A percentile compares a stretch with the other conserved stretches of the same genome.
These are phyloP conservation scores for Eulimnadia texana DNA, from an alignment of 1,140 invertebrate species.

Conservation along the genomic window DNA sequence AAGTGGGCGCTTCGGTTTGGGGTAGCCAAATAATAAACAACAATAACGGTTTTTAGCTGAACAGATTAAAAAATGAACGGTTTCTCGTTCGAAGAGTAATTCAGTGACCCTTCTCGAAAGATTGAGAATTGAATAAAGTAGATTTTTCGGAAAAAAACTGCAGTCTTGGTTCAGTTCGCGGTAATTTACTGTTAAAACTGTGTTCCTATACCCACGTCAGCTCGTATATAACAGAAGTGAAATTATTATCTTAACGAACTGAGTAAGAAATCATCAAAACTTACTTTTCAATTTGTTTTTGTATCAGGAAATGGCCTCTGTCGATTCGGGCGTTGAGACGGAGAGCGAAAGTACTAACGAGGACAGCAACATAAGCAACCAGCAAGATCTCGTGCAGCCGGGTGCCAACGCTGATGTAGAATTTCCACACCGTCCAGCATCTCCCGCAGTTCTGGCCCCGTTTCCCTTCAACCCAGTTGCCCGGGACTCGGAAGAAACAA, in stretches of 20 bases:
- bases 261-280: background rate
- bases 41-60: background rate
- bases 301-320: conserved; percentile 29
- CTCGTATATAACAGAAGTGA: too few relatives aligned
- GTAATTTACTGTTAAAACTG: too few relatives aligned
- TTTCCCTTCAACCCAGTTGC: background rate
- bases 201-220: too few relatives aligned
- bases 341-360: conserved; percentile 39
- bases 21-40: background rate
- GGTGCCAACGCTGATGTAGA: background rate
- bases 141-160: too few relatives aligned
- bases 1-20: background rate
- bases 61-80: background rate
- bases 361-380: conserved; percentile 11
- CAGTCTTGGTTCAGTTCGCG: too few relatives aligned
- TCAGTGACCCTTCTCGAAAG: background rate
- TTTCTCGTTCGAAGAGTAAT: background rate
- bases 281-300: background rate
- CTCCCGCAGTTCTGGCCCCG: background rate
- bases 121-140: background rate
- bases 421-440: background rate
- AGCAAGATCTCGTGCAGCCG: background rate
- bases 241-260: too few relatives aligned
- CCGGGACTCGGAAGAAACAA: background rate
- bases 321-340: conserved; percentile 47